phyloP scores from a whole-genome alignment of 2,888 invertebrate species.

The Nematopogon swammerdamellus region DNA sequence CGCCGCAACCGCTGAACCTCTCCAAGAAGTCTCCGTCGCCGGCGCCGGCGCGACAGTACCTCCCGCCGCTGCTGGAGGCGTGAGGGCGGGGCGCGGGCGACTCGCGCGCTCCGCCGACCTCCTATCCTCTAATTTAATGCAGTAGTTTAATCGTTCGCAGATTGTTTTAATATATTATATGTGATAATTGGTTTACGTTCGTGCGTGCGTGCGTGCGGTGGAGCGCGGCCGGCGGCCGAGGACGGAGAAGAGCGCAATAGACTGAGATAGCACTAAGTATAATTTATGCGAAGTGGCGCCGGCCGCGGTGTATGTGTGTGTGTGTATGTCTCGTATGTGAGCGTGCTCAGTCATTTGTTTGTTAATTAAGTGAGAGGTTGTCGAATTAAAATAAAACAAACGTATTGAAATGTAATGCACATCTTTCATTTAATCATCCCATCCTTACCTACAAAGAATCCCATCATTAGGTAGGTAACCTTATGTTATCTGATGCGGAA shows the following conservation, averaged over 20 bases:
- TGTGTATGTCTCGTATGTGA: conserved; percentile 62
- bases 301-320: conserved; percentile 63
- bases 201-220: conserved; percentile 31
- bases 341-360: conserved; percentile 58
- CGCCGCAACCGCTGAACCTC: conserved; percentile 81
- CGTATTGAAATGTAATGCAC: conserved; percentile 42
- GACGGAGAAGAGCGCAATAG: conserved; percentile 52
- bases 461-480: no score
- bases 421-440: conserved; percentile 24
- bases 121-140: conserved; percentile 45
- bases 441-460: no score
- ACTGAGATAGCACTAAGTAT: conserved; percentile 61
- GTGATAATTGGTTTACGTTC: conserved; percentile 60
- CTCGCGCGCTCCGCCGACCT: conserved; percentile 50
- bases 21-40: conserved; percentile 82
- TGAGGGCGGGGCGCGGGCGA: conserved; percentile 53
- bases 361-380: conserved; percentile 74
- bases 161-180: conserved; percentile 67
- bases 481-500: no score
- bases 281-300: conserved; percentile 65
- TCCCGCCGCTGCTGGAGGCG: conserved; percentile 64
- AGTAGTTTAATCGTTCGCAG: conserved; percentile 53
- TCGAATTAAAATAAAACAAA: conserved; percentile 66
- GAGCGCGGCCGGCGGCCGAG: conserved; percentile 50
- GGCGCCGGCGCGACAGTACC: conserved; percentile 57